A percentile compares a stretch with the other conserved stretches of the same genome.
Evolutionary conservation across 2,797 vertebrate genomes (phyloP).

Genomic region (Poeciliopsis presidionis): DNA sequence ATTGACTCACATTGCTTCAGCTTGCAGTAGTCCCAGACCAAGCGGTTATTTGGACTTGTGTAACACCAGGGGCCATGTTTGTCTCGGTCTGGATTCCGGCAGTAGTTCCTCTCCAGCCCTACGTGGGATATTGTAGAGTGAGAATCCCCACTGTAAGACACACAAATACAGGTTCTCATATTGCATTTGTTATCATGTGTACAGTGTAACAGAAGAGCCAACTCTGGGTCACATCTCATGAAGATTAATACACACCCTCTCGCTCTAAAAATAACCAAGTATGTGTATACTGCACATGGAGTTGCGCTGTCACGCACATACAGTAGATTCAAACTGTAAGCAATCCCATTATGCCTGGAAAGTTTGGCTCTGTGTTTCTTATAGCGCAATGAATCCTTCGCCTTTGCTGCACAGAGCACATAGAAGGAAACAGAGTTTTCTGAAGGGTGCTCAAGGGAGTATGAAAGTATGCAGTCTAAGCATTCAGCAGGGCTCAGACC

Average conservation of each 20-base stretch:
- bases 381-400: conserved; percentile 59
- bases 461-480: conserved; percentile 74
- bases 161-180: conserved; percentile 72
- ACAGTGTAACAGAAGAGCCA: conserved; percentile 43
- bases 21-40: conserved; percentile 97
- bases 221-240: conserved; percentile 31
- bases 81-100: conserved; percentile 95
- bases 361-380: conserved; percentile 59
- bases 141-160: conserved; percentile 81
- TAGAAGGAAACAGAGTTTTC: conserved; percentile 71
- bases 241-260: conserved; percentile 25
- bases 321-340: conserved; percentile 28
- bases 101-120: conserved; percentile 92
- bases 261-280: conserved; percentile 36
- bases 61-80: conserved; percentile 98
- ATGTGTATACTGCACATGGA: conserved; percentile 5
- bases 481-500: conserved; percentile 63
- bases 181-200: conserved; percentile 62
- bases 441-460: conserved; percentile 71
- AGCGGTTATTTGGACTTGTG: conserved; percentile 86
- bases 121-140: conserved; percentile 78
- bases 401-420: conserved; percentile 53
- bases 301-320: conserved; percentile 5
- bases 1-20: conserved; percentile 91
- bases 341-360: conserved; percentile 52